Evolutionary conservation across 2,113 vertebrate species (phyloP), one percentile per base, ranked within the genome.

Genomic region (Oplegnathus fasciatus): DNA sequence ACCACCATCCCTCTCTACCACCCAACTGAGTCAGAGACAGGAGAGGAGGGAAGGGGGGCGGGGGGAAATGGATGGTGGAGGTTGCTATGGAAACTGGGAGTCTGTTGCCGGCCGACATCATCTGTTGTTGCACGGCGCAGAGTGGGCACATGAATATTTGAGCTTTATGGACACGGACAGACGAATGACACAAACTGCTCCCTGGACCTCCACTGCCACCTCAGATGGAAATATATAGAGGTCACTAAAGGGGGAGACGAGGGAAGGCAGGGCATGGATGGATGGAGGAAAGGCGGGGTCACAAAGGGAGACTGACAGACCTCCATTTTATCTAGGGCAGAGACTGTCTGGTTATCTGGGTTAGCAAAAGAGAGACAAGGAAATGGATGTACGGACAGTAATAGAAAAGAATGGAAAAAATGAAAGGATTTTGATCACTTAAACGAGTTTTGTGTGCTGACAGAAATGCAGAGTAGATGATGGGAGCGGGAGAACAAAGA

Each of bases 41-140:
- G 60, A 81, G 57, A 44, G 60, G 64, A 24, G 61, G 34, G 34
- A 37, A 37, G 6, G 34, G 34, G 34, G 3, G 34, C 6, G 34
- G 75, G 37, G 40, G 65, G 54, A 6, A 42, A 55, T 30, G 82
- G 87, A 87, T 85, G 84, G 82, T 58, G 84, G 78, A 76, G 84
- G 94, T 94, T 93, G 78, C 91, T 89, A 93, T 95, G 92, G 94
- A 94, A 94, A 94, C 94, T 91, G 89, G 52, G 81, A 92, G 92
- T 93, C 90, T 92, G 87, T 91, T 72, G 54, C 79, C 54, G 24
- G 70, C 85, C 85, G 66, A 93, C 92, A 90, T 94, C 91, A 92
- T 94, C 73, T 86, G 91, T 73, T 84, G 89, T 79, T 86, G 84
- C 66, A 42, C 26, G 26, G 67, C 9, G 42, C 10, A 42, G 83